These are phyloP conservation scores for Drosophila multiciliata DNA, from an alignment of 2,888 invertebrate species.

Conservation along the genomic window DNA sequence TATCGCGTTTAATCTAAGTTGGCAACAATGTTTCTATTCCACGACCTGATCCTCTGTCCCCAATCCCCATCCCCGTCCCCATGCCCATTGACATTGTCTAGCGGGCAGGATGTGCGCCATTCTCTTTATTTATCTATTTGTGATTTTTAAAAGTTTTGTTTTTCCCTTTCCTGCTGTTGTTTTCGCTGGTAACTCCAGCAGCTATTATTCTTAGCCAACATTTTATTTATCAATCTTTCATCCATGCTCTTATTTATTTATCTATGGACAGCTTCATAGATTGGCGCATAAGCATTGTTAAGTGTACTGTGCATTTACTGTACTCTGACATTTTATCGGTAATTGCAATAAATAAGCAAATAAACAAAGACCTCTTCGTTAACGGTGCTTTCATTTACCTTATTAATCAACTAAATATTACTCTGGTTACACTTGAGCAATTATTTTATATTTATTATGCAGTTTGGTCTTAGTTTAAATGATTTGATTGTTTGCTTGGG, in stretches of 20 bases:
- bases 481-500: not conserved
- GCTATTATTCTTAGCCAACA: conserved; percentile 52
- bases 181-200: conserved; percentile 40
- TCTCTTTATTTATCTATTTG: conserved; percentile 49
- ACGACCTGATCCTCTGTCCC: conserved; percentile 11
- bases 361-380: not conserved
- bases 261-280: conserved; percentile 37
- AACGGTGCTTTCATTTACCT: not conserved
- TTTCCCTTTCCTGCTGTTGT: conserved; percentile 17
- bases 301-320: conserved; percentile 19
- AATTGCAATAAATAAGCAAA: conserved; percentile 17
- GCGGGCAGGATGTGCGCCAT: conserved; percentile 35
- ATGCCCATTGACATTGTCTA: conserved; percentile 36
- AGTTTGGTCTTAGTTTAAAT: not conserved
- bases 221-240: conserved; percentile 55
- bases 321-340: conserved; percentile 2
- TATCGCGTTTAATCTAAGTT: conserved; percentile 72
- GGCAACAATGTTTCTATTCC: conserved; percentile 59
- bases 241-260: conserved; percentile 39
- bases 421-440: not conserved
- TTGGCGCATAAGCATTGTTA: conserved; percentile 38
- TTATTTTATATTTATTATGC: not conserved
- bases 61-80: not conserved
- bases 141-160: conserved; percentile 23
- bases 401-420: too few relatives aligned